Conservation (phyloP, 2,888 invertebrate species). For the Drosophila nr. perissopoda region DNA sequence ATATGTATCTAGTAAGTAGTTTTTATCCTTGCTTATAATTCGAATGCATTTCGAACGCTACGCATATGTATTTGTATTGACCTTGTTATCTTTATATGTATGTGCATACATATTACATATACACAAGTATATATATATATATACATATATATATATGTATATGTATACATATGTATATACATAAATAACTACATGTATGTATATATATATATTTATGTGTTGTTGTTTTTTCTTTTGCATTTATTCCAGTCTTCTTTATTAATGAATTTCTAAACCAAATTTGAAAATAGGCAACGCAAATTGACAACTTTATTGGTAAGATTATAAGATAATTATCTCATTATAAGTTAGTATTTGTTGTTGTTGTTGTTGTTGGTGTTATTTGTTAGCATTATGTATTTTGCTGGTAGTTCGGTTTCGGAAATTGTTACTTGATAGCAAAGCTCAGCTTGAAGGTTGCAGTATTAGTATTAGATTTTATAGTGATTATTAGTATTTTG, state of each 20-base stretch:
- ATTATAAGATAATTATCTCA: slow-evolving; percentile 27
- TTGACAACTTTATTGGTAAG: slow-evolving; percentile 59
- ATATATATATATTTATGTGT: slow-evolving; percentile 45
- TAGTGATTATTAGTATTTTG: slow-evolving; percentile 49
- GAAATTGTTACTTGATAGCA: slow-evolving; percentile 57
- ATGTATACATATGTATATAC: slow-evolving; percentile 41
- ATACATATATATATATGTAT: slow-evolving; percentile 38
- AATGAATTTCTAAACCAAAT: slow-evolving; percentile 56
- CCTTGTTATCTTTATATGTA: slow-evolving; percentile 33
- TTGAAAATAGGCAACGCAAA: slow-evolving; percentile 55
- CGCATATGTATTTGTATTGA: slow-evolving; percentile 50
- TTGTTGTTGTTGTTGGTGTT: slow-evolving; percentile 14
- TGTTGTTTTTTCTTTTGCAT: slow-evolving; percentile 54
- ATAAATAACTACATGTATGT: slow-evolving; percentile 37
- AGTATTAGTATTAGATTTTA: slow-evolving; percentile 57
- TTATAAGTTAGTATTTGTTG: slow-evolving; percentile 25
- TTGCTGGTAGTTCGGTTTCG: slow-evolving; percentile 44
- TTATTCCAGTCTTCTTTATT: slow-evolving; percentile 75
- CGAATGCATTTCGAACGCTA: slow-evolving; percentile 44
- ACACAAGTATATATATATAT: slow-evolving; percentile 37
- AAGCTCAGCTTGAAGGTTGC: slow-evolving; percentile 66
- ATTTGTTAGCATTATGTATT: slow-evolving; percentile 16
- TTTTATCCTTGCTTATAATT: slow-evolving; percentile 33
- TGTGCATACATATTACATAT: slow-evolving; percentile 20
- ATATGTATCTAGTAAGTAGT: slow-evolving; percentile 28